A percentile compares a stretch with the other conserved stretches of the same genome.
Evolutionary conservation across 1,140 invertebrate genomes (phyloP).

Genomic region (Armadillidium nasatum): DNA sequence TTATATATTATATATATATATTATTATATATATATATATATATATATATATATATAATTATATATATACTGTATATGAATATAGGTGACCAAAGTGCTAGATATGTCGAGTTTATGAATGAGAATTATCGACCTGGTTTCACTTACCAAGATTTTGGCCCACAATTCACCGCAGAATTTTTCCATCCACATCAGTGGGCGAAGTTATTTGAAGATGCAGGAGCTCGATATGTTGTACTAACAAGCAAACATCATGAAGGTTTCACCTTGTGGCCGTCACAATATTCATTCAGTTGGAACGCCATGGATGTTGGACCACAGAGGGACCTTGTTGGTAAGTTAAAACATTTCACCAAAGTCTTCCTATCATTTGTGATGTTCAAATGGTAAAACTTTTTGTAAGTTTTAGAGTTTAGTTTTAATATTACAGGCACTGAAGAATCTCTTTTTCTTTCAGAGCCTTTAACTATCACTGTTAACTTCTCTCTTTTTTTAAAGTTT

Average conservation of each 20-base stretch:
- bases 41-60: no score
- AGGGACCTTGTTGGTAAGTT: slow-evolving; percentile 47
- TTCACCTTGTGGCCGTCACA: slow-evolving; percentile 25
- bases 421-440: slow-evolving; percentile 5
- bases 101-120: slow-evolving; percentile 38
- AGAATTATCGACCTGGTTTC: slow-evolving; percentile 71
- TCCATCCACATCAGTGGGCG: slow-evolving; percentile 70
- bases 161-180: slow-evolving; percentile 80
- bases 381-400: not conserved
- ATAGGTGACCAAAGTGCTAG: not conserved
- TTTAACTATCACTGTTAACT: no score
- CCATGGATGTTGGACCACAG: slow-evolving; percentile 50
- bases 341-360: not conserved
- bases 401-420: not conserved
- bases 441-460: not conserved
- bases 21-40: no score
- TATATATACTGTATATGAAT: no score
- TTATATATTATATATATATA: no score
- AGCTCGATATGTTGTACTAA: slow-evolving; percentile 76
- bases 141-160: no score
- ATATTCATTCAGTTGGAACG: no score
- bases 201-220: slow-evolving; percentile 67
- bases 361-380: not conserved
- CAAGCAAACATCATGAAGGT: slow-evolving; percentile 80
- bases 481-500: no score